These are phyloP conservation scores for Dendroctonus ponderosae DNA, from an alignment of 1,140 invertebrate species.

Conservation along the genomic window DNA sequence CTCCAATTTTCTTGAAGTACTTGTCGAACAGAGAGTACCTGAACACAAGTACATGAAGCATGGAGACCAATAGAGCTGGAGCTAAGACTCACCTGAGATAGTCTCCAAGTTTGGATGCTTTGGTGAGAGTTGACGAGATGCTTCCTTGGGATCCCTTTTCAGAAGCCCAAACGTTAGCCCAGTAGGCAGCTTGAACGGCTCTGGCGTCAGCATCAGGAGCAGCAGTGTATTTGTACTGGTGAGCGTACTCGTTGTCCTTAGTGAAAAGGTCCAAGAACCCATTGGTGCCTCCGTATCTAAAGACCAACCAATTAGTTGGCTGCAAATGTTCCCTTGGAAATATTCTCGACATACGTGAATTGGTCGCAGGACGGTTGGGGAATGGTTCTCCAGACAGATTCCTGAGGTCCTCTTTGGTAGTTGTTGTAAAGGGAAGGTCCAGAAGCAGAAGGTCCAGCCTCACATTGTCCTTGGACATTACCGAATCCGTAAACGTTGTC, in stretches of 20 bases:
- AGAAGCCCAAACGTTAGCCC: slow-evolving; percentile 35
- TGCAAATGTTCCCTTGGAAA: background rate
- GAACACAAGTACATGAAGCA: background rate
- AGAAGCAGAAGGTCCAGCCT: slow-evolving; percentile 22
- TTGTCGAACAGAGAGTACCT: slow-evolving; percentile 36
- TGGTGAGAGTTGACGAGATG: slow-evolving; percentile 12
- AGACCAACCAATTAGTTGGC: background rate
- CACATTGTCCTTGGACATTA: slow-evolving; percentile 32
- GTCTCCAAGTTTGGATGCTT: slow-evolving; percentile 33
- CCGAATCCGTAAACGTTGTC: slow-evolving; percentile 37
- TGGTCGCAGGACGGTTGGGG: slow-evolving; percentile 35
- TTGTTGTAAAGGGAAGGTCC: slow-evolving; percentile 36
- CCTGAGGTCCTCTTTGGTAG: slow-evolving; percentile 36
- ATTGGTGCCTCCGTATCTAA: slow-evolving; percentile 33
- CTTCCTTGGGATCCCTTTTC: slow-evolving; percentile 9
- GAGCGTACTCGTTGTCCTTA: slow-evolving; percentile 29
- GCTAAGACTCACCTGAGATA: slow-evolving; percentile 15
- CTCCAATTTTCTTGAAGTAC: slow-evolving; percentile 39
- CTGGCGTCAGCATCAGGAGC: slow-evolving; percentile 37
- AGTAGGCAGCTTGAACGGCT: slow-evolving; percentile 35
- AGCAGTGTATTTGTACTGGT: slow-evolving; percentile 36
- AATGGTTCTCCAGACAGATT: slow-evolving; percentile 37
- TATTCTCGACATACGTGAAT: slow-evolving; percentile 22
- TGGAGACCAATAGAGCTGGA: too few relatives aligned
- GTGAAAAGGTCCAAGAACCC: slow-evolving; percentile 37